Conservation (phyloP, 2,888 invertebrate species). For the Endomychus coccineus region DNA sequence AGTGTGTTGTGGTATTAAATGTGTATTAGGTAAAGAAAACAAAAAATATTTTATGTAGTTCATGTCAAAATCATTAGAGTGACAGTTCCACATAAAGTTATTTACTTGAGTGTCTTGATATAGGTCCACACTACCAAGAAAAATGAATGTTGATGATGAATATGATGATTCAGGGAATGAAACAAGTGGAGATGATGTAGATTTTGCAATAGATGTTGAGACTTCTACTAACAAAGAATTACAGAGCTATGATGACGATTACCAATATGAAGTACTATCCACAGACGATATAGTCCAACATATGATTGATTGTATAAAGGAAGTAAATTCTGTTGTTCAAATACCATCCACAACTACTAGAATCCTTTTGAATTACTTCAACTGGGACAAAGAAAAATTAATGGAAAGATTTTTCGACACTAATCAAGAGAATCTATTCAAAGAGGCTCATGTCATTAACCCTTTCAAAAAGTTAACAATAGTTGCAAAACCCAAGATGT, state of each 20-base stretch:
- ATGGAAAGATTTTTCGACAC: constrained; percentile 96
- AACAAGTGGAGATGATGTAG: constrained; percentile 90
- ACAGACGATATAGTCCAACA: constrained; percentile 96
- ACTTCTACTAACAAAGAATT: constrained; percentile 68
- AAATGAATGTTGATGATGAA: constrained; percentile 92
- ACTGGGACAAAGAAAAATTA: constrained; percentile 98
- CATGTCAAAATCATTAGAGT: constrained; percentile 16
- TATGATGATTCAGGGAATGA: constrained; percentile 91
- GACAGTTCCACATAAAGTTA: constrained; percentile 14
- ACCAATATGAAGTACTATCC: constrained; percentile 89
- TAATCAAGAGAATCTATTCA: constrained; percentile 89
- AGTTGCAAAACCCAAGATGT: constrained; percentile 60
- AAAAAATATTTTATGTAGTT: constrained; percentile 7
- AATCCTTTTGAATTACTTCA: constrained; percentile 94
- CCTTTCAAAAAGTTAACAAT: constrained; percentile 72
- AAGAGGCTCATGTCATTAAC: constrained; percentile 91
- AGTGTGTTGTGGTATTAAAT: too few species aligned
- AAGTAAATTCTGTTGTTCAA: constrained; percentile 94
- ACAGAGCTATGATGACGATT: constrained; percentile 80
- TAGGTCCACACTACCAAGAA: constrained; percentile 8
- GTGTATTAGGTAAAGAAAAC: constrained; percentile 7
- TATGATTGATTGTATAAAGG: constrained; percentile 95
- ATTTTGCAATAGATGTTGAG: constrained; percentile 84
- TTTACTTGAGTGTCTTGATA: constrained; percentile 13
- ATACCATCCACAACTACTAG: constrained; percentile 83